These are phyloP conservation scores for Cariama cristata DNA, from an alignment of 2,113 vertebrate genomes.

Conservation along the genomic window DNA sequence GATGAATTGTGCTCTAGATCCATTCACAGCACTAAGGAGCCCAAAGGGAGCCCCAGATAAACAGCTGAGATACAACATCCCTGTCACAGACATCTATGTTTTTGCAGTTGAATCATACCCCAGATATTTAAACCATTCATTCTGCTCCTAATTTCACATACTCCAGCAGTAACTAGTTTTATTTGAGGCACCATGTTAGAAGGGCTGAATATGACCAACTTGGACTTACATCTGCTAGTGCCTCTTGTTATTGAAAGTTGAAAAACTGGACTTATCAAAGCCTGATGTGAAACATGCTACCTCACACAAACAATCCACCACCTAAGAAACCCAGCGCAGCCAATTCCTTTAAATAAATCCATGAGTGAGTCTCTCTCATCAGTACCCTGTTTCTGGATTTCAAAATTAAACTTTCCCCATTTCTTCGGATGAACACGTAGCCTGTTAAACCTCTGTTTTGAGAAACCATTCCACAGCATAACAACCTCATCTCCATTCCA, in stretches of 20 bases:
- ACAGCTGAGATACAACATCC: background rate
- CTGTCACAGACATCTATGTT: background rate
- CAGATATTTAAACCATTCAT: background rate
- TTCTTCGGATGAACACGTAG: background rate
- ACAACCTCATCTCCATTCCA: background rate
- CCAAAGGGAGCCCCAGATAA: background rate
- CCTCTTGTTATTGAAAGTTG: background rate
- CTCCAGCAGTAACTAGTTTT: background rate
- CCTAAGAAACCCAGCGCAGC: background rate
- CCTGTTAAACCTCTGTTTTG: background rate
- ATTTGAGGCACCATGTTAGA: background rate
- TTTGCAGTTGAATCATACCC: background rate
- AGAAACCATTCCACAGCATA: background rate
- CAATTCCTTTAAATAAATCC: background rate
- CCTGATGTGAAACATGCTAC: background rate
- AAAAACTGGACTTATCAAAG: background rate
- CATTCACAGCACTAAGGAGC: background rate
- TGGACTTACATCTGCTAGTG: background rate
- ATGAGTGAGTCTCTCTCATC: background rate
- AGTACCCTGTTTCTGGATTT: background rate
- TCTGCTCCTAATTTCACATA: background rate
- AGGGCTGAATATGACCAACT: too few relatives aligned
- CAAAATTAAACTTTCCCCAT: background rate
- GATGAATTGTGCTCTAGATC: background rate
- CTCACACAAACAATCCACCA: background rate